Conservation (phyloP, 2,797 vertebrate genomes). For the Muraenolepis orangiensis region DNA sequence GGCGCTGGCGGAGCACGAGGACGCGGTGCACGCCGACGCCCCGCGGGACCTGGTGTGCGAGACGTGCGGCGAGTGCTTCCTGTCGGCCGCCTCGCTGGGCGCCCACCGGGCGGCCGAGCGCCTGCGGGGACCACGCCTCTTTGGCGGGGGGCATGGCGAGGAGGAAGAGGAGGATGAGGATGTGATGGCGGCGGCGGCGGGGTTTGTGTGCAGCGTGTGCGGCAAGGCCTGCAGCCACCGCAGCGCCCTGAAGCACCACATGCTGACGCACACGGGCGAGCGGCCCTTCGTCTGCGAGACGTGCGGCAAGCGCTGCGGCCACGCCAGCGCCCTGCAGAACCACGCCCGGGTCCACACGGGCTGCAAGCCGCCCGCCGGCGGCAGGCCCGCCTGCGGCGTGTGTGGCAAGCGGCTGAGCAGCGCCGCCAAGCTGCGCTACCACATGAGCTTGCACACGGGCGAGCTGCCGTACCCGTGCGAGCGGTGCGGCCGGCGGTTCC, state of each 20-base stretch:
- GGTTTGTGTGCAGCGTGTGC: constrained; percentile 49
- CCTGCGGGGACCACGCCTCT: constrained; percentile 3
- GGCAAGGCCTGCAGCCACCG: constrained; percentile 49
- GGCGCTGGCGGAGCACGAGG: constrained; percentile 52
- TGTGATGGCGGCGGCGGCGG: neutral
- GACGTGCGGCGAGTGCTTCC: constrained; percentile 47
- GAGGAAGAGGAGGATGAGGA: neutral
- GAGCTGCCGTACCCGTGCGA: constrained; percentile 47
- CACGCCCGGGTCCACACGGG: constrained; percentile 61
- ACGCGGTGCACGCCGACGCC: constrained; percentile 40
- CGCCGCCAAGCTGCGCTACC: constrained; percentile 44
- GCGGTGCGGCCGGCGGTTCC: constrained; percentile 52
- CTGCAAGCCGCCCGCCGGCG: constrained; percentile 39
- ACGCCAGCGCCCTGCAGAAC: constrained; percentile 60
- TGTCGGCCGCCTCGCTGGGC: constrained; percentile 39
- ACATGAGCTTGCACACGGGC: constrained; percentile 54
- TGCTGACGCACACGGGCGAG: constrained; percentile 56
- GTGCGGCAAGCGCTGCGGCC: constrained; percentile 58
- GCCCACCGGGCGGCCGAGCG: constrained; percentile 50
- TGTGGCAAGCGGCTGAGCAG: constrained; percentile 47
- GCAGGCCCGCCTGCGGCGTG: constrained; percentile 27
- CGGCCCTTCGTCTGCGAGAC: constrained; percentile 49
- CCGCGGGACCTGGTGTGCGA: constrained; percentile 48
- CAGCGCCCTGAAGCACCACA: constrained; percentile 57
- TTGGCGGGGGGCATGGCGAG: neutral